Evolutionary conservation across 1,140 invertebrate genomes (phyloP).

Genomic region (Hydropsyche tenuis): DNA sequence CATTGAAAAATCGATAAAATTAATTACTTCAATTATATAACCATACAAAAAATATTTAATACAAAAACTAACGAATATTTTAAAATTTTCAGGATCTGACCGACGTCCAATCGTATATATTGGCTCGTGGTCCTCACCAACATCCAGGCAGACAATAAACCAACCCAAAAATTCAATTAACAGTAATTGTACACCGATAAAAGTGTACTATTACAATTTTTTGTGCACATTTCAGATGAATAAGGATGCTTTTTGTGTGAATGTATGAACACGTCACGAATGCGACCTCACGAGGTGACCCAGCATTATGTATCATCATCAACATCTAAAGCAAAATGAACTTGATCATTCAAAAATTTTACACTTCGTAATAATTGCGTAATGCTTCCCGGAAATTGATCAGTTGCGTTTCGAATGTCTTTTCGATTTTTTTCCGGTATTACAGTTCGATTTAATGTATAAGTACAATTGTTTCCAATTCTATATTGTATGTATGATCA

Average conservation of each 20-base stretch:
- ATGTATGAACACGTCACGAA: conserved; percentile 22
- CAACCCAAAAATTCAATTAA: neutral
- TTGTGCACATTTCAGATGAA: neutral
- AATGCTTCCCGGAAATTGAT: neutral
- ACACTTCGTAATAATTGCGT: neutral
- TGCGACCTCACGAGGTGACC: conserved; percentile 37
- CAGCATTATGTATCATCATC: neutral
- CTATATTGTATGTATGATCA: no score
- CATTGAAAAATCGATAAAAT: no score
- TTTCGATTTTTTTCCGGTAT: neutral
- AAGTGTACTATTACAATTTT: conserved; percentile 1
- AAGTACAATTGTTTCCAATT: no score
- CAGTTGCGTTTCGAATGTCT: no score
- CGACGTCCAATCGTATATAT: conserved; percentile 38
- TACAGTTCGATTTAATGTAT: neutral
- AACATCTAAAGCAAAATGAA: neutral
- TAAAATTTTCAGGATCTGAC: conserved; percentile 43
- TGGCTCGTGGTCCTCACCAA: conserved; percentile 25
- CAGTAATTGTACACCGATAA: neutral
- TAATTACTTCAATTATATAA: no score
- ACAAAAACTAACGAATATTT: neutral
- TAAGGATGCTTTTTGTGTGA: neutral
- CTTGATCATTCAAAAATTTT: conserved; percentile 20
- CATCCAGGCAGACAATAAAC: conserved; percentile 31
- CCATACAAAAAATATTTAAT: neutral